Percentiles rank a stretch among this genome's conserved stretches.
Conservation (phyloP, 2,888 invertebrate genomes). For the Oxytorus armatus region DNA sequence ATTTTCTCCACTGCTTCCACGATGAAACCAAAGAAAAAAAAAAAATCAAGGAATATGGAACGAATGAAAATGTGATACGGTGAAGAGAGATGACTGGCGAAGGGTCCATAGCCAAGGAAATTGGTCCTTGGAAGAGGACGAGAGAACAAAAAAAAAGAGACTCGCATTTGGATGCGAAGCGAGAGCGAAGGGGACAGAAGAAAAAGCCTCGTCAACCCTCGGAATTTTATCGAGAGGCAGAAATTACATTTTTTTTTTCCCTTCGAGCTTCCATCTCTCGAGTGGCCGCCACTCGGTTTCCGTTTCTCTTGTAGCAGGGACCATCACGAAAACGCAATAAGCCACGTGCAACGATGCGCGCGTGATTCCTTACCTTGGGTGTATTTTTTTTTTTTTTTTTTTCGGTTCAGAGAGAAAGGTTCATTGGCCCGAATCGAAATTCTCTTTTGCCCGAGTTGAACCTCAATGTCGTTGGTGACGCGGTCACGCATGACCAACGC, state of each 20-base stretch:
- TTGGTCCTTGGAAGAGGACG: constrained; percentile 30
- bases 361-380: constrained; percentile 53
- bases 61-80: constrained; percentile 14
- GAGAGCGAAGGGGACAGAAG: constrained; percentile 7
- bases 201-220: constrained; percentile 45
- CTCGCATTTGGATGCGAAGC: neutral
- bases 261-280: constrained; percentile 7
- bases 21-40: neutral
- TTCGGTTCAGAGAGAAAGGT: constrained; percentile 32
- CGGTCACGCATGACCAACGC: constrained; percentile 38
- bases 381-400: constrained; percentile 22
- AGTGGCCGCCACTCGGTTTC: constrained; percentile 1
- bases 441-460: constrained; percentile 30
- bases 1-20: neutral
- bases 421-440: constrained; percentile 59
- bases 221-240: constrained; percentile 60
- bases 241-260: constrained; percentile 59
- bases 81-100: constrained; percentile 21
- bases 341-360: constrained; percentile 67
- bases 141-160: constrained; percentile 13
- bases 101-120: constrained; percentile 23
- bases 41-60: neutral
- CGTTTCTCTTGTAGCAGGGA: constrained; percentile 4
- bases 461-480: constrained; percentile 27
- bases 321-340: constrained; percentile 66